Base-by-base conservation (phyloP, 1,140 invertebrate species). In the Drosophila miranda region DNA sequence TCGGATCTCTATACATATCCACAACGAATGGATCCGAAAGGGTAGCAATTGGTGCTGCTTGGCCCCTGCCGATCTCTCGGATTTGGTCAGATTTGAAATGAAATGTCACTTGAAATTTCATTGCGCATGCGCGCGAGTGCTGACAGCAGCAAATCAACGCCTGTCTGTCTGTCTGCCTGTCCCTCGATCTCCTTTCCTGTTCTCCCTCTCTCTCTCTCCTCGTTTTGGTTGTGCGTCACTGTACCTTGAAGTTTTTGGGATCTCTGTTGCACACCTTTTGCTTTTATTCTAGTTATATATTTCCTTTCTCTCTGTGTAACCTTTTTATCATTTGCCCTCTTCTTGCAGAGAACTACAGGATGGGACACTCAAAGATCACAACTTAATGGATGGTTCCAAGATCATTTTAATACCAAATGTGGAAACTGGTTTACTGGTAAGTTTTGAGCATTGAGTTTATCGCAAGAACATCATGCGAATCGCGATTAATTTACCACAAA, bases 401-500 rank as follows among this genome's bases (percentile, higher is more conserved):
- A 94, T 98, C 66, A 97, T 96, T 70, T 93, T 98, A 78, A 93
- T 98, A 86, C 97, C 97, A 52, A 97, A 95, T 92, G 96, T 98
- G 55, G 97, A 98, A 93, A 98, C 97, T 78, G 97, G 97, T 91
- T 93, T 98, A 80, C 92, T 98, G 95, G 97, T 98, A 93, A 96
- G 96, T 94, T 9, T 94, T 9, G 41, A 0, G 23, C 23, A 5
- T 5, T 23, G 4, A 23, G 1, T 19, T 19, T 19, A 19, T 19
- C 19, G 19, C 19, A 19, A 2, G 19, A 19, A 19, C 19, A 19
- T 19, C 19, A 19, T 19, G 19, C 19, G 2, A 19, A 19, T 19
- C 19, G 19, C 19, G 19, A 19, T 19, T 19, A 19, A 19, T 19
- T 19, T 19, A 19, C 19, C 19, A 19, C 19, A 1, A 26, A 23